phyloP scores from a whole-genome alignment of 2,797 vertebrate genomes.

The Myripristis murdjan region DNA sequence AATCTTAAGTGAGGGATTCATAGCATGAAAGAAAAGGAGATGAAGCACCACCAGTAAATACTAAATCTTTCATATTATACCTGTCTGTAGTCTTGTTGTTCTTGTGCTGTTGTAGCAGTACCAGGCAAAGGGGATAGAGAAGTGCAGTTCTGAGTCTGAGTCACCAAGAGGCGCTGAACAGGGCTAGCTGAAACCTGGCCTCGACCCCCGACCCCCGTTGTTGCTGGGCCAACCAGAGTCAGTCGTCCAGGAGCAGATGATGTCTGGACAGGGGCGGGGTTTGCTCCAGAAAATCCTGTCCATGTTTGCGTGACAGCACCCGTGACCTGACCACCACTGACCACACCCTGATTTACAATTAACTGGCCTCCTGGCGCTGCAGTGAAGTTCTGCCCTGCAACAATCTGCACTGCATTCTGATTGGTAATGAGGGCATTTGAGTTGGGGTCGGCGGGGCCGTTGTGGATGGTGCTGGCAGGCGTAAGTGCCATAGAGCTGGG shows the following conservation, averaged over 20 bases:
- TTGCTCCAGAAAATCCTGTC: conserved; percentile 83
- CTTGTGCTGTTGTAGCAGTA: conserved; percentile 51
- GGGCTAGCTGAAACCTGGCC: conserved; percentile 84
- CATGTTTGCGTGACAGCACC: conserved; percentile 88
- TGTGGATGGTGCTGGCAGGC: conserved; percentile 89
- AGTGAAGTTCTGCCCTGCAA: conserved; percentile 92
- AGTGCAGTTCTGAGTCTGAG: conserved; percentile 87
- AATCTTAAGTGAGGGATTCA: too few relatives aligned
- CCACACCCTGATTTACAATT: conserved; percentile 93
- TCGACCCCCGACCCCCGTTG: conserved; percentile 74
- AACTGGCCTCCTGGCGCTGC: conserved; percentile 89
- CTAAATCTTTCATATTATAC: conserved; percentile 61
- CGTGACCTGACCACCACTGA: conserved; percentile 87
- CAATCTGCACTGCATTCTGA: conserved; percentile 94
- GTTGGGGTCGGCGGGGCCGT: conserved; percentile 89
- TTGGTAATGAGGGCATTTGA: conserved; percentile 90
- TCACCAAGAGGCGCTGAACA: conserved; percentile 92
- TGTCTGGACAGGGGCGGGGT: conserved; percentile 76
- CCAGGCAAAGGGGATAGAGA: conserved; percentile 74
- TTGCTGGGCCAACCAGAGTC: conserved; percentile 89
- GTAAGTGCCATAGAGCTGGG: conserved; percentile 91
- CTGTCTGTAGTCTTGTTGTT: conserved; percentile 81
- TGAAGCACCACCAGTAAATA: neutral
- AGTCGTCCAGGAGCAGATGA: conserved; percentile 87
- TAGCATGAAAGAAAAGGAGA: neutral